Evolutionary conservation across 2,797 vertebrate species (phyloP).

Genomic region (Decapterus maruadsi): DNA sequence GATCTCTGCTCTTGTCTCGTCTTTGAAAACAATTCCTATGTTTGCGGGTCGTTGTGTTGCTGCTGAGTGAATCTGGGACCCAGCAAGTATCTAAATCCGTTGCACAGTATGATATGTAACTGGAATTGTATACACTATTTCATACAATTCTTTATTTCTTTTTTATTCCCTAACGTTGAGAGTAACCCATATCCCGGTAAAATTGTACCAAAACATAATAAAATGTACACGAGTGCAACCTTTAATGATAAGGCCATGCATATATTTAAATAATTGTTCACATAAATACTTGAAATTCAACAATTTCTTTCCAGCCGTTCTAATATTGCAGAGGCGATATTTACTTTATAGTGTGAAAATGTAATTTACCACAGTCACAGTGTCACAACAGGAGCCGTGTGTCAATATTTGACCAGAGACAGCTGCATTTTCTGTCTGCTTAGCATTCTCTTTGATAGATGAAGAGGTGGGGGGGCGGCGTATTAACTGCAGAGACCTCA

Average conservation of each 20-base stretch:
- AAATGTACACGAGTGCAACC: neutral
- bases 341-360: slow-evolving; percentile 66
- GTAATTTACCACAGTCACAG: slow-evolving; percentile 64
- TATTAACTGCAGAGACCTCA: slow-evolving; percentile 66
- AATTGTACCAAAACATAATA: neutral
- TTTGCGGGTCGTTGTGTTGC: neutral
- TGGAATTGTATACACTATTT: neutral
- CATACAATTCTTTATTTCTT: neutral
- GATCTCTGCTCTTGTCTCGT: neutral
- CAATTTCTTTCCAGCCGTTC: slow-evolving; percentile 26
- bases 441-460: slow-evolving; percentile 66
- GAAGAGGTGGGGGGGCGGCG: slow-evolving; percentile 41
- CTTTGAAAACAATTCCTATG: neutral
- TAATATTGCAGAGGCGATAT: slow-evolving; percentile 37
- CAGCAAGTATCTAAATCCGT: neutral
- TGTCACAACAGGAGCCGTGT: slow-evolving; percentile 52
- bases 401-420: slow-evolving; percentile 67
- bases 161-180: neutral
- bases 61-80: neutral
- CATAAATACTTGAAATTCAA: slow-evolving; percentile 29
- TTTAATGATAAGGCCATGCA: neutral
- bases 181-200: neutral
- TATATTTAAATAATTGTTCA: slow-evolving; percentile 3
- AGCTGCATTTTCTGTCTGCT: slow-evolving; percentile 61
- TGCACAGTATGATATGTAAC: neutral